Evolutionary conservation across 2,888 invertebrate species (phyloP).

Genomic region (Cremastinae sp.): DNA sequence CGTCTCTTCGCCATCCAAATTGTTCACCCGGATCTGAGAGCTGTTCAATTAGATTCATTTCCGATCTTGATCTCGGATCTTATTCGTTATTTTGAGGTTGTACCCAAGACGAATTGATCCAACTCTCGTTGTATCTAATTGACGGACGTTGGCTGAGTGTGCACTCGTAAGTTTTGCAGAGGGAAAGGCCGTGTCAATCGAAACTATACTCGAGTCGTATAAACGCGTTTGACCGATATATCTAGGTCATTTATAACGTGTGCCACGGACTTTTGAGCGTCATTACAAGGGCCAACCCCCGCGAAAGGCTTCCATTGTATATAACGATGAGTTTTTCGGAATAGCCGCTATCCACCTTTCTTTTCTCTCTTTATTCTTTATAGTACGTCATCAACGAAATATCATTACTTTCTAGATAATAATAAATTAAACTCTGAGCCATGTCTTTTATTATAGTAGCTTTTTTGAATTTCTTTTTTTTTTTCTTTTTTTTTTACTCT

Average conservation of each 20-base stretch:
- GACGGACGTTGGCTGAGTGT: conserved; percentile 9
- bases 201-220: conserved; percentile 13
- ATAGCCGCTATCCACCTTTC: too few species aligned
- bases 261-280: conserved; percentile 10
- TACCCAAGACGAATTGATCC: conserved; percentile 13
- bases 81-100: not conserved
- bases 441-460: too few species aligned
- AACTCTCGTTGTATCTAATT: conserved; percentile 22
- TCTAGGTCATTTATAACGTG: conserved; percentile 24
- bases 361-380: too few species aligned
- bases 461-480: too few species aligned
- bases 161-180: conserved; percentile 1
- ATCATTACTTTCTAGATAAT: too few species aligned
- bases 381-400: too few species aligned
- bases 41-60: conserved; percentile 12
- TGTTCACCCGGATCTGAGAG: not conserved
- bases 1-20: conserved; percentile 1
- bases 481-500: not conserved
- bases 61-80: conserved; percentile 2
- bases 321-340: too few species aligned
- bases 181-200: conserved; percentile 32
- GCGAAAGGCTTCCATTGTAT: not conserved
- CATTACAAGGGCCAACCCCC: not conserved
- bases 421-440: too few species aligned
- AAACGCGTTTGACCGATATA: conserved; percentile 22